A percentile compares a stretch with the other conserved stretches of the same genome.
phyloP scores from a whole-genome alignment of 2,797 vertebrate species.

The Dermochelys coriacea region DNA sequence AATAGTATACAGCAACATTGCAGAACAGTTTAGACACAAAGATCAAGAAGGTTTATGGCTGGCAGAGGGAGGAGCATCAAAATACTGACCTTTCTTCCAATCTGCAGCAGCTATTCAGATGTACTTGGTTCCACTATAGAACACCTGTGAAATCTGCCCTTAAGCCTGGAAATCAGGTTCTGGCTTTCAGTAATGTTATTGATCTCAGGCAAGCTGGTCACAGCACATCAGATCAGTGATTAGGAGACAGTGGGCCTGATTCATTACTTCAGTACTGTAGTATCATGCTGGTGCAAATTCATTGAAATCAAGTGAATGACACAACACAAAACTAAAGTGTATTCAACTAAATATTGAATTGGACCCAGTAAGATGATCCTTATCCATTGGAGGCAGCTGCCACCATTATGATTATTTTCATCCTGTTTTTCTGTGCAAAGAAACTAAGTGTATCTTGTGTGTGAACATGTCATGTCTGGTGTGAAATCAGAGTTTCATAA shows the following conservation, averaged over 20 bases:
- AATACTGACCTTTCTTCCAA: background rate
- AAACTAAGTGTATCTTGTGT: background rate
- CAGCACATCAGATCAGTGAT: conserved; percentile 26
- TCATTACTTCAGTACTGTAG: conserved; percentile 25
- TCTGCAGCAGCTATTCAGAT: conserved; percentile 30
- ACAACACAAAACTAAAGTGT: background rate
- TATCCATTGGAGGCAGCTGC: conserved; percentile 16
- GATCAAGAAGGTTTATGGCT: background rate
- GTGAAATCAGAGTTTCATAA: conserved; percentile 4
- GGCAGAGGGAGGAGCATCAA: background rate
- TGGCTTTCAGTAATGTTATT: background rate
- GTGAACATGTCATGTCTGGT: background rate
- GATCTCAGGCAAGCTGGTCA: conserved; percentile 40
- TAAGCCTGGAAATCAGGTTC: conserved; percentile 15
- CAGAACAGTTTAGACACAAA: background rate
- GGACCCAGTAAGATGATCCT: background rate
- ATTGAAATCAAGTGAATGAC: conserved; percentile 2
- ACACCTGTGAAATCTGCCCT: conserved; percentile 39
- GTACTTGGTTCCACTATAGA: conserved; percentile 9
- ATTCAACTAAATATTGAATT: background rate
- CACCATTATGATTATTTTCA: conserved; percentile 23
- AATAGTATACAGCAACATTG: background rate
- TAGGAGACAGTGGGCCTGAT: background rate
- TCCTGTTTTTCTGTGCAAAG: background rate
- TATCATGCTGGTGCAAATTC: conserved; percentile 21